Percentiles rank a stretch among this genome's conserved stretches.
These are phyloP conservation scores for Rosalia funebris DNA, from an alignment of 2,888 invertebrate species.

Conservation along the genomic window DNA sequence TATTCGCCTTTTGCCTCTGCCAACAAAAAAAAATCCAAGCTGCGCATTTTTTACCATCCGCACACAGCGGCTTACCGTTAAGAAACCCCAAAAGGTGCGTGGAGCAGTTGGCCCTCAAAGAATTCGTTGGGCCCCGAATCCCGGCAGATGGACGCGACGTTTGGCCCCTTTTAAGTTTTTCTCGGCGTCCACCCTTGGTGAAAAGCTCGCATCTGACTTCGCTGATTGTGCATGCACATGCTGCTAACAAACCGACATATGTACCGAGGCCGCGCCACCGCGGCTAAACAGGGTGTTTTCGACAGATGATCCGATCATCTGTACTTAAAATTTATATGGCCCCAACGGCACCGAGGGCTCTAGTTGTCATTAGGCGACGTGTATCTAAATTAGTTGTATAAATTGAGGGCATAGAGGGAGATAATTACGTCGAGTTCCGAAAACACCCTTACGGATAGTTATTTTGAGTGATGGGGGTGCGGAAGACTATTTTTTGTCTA, in stretches of 20 bases:
- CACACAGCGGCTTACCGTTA: neutral
- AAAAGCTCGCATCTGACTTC: conserved; percentile 48
- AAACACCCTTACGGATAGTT: conserved; percentile 9
- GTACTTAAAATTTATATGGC: conserved; percentile 39
- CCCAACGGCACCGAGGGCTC: conserved; percentile 25
- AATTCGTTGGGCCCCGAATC: conserved; percentile 4
- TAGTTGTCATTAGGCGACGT: conserved; percentile 33
- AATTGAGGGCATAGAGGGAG: conserved; percentile 27
- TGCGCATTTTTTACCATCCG: conserved; percentile 1
- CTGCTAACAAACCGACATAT: conserved; percentile 22
- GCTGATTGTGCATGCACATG: conserved; percentile 35
- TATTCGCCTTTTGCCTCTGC: neutral
- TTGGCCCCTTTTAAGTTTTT: conserved; percentile 26
- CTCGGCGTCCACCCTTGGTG: conserved; percentile 38
- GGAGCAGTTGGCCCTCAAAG: conserved; percentile 11
- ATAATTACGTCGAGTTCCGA: conserved; percentile 28
- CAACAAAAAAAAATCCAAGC: neutral
- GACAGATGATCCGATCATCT: conserved; percentile 52
- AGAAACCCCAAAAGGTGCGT: conserved; percentile 14
- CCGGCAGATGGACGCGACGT: conserved; percentile 10
- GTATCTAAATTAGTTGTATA: conserved; percentile 39
- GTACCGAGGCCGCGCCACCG: conserved; percentile 13
- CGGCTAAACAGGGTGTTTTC: conserved; percentile 38
- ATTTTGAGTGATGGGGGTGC: neutral
- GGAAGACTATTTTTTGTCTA: too few species aligned